Conservation (phyloP, 2,888 invertebrate species). For the Aquatica leii region DNA sequence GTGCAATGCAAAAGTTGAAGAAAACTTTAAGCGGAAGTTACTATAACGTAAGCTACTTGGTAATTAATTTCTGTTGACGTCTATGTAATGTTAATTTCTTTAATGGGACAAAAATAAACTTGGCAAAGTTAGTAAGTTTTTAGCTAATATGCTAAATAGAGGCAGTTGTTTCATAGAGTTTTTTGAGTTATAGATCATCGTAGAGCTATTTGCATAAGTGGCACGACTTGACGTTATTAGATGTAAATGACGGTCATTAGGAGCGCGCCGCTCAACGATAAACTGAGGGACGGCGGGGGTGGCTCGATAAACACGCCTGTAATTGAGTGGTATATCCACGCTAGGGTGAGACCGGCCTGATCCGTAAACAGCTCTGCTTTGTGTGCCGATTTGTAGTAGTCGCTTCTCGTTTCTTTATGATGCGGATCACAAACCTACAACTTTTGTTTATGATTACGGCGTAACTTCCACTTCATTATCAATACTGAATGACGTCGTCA, state of each 20-base stretch:
- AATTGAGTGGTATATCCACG: conserved; percentile 52
- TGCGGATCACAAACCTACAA: conserved; percentile 33
- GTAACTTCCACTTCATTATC: conserved; percentile 12
- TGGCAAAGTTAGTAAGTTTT: conserved; percentile 8
- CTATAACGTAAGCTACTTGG: conserved; percentile 13
- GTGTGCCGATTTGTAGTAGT: conserved; percentile 43
- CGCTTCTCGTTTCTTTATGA: conserved; percentile 41
- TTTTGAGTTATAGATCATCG: conserved; percentile 36
- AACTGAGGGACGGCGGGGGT: conserved; percentile 41
- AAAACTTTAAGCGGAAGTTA: conserved; percentile 9
- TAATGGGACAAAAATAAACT: conserved; percentile 13
- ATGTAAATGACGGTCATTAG: conserved; percentile 51
- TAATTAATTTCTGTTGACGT: conserved; percentile 13
- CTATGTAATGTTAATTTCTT: conserved; percentile 16
- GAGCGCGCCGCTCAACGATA: conserved; percentile 45
- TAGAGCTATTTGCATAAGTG: conserved; percentile 45
- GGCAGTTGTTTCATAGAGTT: conserved; percentile 29
- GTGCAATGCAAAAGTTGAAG: no score
- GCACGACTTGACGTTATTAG: conserved; percentile 48
- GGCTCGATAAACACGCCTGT: conserved; percentile 51
- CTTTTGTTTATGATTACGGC: conserved; percentile 23
- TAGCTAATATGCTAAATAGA: conserved; percentile 13
- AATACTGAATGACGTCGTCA: not conserved
- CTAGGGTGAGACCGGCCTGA: conserved; percentile 43
- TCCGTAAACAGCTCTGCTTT: conserved; percentile 37